phyloP scores from a whole-genome alignment of 2,888 invertebrate species.

The Synergus itoensis region DNA sequence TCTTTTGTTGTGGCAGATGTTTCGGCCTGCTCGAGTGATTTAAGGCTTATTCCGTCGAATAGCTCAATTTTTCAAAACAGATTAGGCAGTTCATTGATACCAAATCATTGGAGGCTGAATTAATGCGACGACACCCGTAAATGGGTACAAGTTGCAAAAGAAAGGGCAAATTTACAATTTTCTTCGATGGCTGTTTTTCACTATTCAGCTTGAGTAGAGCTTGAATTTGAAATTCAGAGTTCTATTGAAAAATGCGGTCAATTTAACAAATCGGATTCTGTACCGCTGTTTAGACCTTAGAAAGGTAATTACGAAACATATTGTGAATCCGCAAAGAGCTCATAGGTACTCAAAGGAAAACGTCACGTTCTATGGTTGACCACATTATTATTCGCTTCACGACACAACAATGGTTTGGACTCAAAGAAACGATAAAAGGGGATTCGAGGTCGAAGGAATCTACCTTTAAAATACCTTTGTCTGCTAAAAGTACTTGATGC shows the following conservation, averaged over 20 bases:
- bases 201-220: background rate
- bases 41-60: slow-evolving; percentile 31
- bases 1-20: slow-evolving; percentile 37
- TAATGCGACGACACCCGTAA: background rate
- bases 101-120: slow-evolving; percentile 26
- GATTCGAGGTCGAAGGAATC: slow-evolving; percentile 31
- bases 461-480: slow-evolving; percentile 20
- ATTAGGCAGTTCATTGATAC: slow-evolving; percentile 22
- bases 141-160: background rate
- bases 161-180: background rate
- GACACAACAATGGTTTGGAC: slow-evolving; percentile 34
- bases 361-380: slow-evolving; percentile 36
- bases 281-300: slow-evolving; percentile 4
- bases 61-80: slow-evolving; percentile 34
- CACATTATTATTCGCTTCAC: slow-evolving; percentile 41
- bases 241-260: background rate
- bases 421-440: slow-evolving; percentile 28
- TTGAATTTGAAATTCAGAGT: background rate
- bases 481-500: background rate
- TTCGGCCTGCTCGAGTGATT: slow-evolving; percentile 16
- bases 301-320: slow-evolving; percentile 36
- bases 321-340: slow-evolving; percentile 25
- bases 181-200: background rate
- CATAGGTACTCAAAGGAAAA: slow-evolving; percentile 32
- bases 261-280: slow-evolving; percentile 16